Percentiles rank a stretch among this genome's conserved stretches.
These are phyloP conservation scores for Neotoma lepida DNA, from an alignment of 2,113 vertebrate genomes.

Conservation along the genomic window DNA sequence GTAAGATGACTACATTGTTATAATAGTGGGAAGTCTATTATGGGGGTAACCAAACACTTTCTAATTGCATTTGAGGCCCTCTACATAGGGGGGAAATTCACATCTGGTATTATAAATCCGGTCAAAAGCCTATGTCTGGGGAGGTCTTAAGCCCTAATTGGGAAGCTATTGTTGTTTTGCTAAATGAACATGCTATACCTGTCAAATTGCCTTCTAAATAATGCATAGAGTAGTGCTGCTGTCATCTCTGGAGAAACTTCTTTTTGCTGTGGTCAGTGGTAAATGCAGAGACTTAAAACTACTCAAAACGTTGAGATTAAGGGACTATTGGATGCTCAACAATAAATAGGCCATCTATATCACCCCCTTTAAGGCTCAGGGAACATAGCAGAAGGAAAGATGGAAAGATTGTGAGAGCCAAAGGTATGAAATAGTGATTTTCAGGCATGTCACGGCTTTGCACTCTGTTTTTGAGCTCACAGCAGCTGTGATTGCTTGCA, in stretches of 20 bases:
- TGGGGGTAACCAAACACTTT: not conserved
- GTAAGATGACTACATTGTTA: not conserved
- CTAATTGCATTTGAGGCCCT: not conserved
- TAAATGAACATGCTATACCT: not conserved
- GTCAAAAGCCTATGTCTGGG: not conserved
- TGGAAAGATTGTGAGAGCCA: not conserved
- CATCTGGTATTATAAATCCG: not conserved
- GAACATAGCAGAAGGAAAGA: not conserved
- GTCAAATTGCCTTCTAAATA: not conserved
- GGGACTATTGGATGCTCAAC: not conserved
- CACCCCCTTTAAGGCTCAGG: not conserved
- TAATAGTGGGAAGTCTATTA: not conserved
- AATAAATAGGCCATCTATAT: not conserved
- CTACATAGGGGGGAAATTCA: not conserved
- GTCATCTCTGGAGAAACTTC: not conserved
- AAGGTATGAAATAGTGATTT: not conserved
- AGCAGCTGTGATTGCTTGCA: not conserved
- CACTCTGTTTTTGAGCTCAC: not conserved
- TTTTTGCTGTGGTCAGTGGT: not conserved
- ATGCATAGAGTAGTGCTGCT: not conserved
- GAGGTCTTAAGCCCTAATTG: not conserved
- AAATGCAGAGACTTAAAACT: not conserved
- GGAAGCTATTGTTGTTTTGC: not conserved
- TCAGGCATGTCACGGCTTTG: not conserved
- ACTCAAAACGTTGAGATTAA: not conserved